phyloP scores from a whole-genome alignment of 2,113 vertebrate genomes.

The Lates calcarifer region DNA sequence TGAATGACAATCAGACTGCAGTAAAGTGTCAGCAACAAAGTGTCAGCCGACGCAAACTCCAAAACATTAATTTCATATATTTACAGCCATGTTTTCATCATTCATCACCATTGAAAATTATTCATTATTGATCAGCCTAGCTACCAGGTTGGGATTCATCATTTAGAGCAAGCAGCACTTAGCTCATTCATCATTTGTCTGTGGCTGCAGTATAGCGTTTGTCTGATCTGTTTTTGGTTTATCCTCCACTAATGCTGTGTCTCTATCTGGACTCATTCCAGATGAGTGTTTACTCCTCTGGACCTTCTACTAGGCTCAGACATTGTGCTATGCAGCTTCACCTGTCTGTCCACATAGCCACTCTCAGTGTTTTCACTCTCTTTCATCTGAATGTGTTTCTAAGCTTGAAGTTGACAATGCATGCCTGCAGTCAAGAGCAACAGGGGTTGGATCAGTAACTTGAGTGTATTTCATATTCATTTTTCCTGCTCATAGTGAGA shows the following conservation, averaged over 20 bases:
- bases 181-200: slow-evolving; percentile 35
- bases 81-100: not conserved
- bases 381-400: slow-evolving; percentile 9
- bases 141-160: slow-evolving; percentile 2
- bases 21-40: slow-evolving; percentile 18
- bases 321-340: not conserved
- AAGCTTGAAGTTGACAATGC: not conserved
- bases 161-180: not conserved
- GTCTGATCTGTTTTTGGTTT: not conserved
- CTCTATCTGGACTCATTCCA: not conserved
- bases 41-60: not conserved
- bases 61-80: slow-evolving; percentile 1
- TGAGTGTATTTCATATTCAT: slow-evolving; percentile 17
- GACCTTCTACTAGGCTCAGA: slow-evolving; percentile 6
- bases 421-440: not conserved
- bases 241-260: not conserved
- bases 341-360: not conserved
- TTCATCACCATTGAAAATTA: not conserved
- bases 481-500: slow-evolving; percentile 1
- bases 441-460: not conserved
- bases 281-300: not conserved
- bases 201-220: not conserved
- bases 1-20: slow-evolving; percentile 43
- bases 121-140: not conserved
- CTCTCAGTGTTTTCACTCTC: not conserved